Percentiles rank a stretch among this genome's conserved stretches.
These are phyloP conservation scores for Tympanuchus pallidicinctus DNA, from an alignment of 2,113 vertebrate species.

Conservation along the genomic window DNA sequence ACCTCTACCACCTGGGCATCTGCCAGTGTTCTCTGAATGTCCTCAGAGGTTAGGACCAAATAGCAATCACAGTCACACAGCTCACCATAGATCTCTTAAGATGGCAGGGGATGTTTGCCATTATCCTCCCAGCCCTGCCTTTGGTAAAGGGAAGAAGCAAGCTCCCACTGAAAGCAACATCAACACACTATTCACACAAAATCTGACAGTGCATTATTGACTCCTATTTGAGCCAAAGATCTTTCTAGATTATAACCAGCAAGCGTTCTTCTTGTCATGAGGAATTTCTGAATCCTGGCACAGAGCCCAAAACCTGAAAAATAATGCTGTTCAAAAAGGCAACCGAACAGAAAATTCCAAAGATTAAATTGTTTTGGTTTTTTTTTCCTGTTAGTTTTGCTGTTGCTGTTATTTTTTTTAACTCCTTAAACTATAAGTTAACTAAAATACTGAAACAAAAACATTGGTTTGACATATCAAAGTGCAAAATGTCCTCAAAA, in stretches of 20 bases:
- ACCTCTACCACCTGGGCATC: fast-evolving
- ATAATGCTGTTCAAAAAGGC: not conserved
- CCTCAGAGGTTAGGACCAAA: not conserved
- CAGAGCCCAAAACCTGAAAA: not conserved
- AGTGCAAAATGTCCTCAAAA: not conserved
- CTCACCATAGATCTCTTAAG: not conserved
- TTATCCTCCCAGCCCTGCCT: not conserved
- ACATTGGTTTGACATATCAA: not conserved
- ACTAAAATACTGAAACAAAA: not conserved
- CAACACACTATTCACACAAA: not conserved
- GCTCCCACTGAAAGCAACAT: not conserved
- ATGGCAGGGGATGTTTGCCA: not conserved
- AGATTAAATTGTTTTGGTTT: not conserved
- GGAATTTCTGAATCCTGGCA: not conserved
- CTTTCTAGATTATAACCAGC: not conserved
- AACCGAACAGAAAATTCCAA: not conserved
- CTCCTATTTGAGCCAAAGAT: not conserved
- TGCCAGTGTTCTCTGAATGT: not conserved
- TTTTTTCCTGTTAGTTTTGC: not conserved
- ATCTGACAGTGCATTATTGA: not conserved
- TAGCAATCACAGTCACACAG: not conserved
- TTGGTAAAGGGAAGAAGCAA: not conserved
- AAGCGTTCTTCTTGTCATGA: not conserved
- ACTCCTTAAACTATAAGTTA: not conserved
- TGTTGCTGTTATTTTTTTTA: not conserved